Conservation (phyloP, 2,113 vertebrate genomes). For the Paralichthys olivaceus region DNA sequence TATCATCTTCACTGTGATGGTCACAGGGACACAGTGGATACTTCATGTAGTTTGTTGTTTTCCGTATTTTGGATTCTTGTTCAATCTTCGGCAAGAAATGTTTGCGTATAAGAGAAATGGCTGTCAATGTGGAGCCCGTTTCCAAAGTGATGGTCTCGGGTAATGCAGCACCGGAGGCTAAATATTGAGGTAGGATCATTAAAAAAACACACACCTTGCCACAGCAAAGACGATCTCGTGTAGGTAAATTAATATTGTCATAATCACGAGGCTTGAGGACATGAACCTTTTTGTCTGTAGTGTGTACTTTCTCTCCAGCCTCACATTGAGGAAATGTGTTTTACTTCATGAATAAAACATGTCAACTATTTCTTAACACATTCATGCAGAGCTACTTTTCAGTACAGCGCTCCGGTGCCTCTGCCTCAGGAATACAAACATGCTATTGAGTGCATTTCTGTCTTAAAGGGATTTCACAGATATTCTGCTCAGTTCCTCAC, state of each 20-base stretch:
- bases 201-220: background rate
- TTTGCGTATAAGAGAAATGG: no score
- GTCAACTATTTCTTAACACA: slow-evolving; percentile 33
- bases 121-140: no score
- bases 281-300: slow-evolving; percentile 29
- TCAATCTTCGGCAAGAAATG: background rate
- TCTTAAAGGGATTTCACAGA: slow-evolving; percentile 33
- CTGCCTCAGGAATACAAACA: slow-evolving; percentile 55
- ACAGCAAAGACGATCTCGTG: background rate
- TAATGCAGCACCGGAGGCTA: slow-evolving; percentile 4
- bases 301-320: slow-evolving; percentile 25
- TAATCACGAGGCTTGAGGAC: slow-evolving; percentile 10
- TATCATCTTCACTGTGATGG: background rate
- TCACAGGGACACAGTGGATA: no score
- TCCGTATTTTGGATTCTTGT: background rate
- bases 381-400: slow-evolving; percentile 48
- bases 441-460: slow-evolving; percentile 3
- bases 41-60: background rate
- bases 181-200: background rate
- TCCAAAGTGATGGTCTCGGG: no score
- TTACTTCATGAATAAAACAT: slow-evolving; percentile 67
- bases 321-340: slow-evolving; percentile 28
- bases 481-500: slow-evolving; percentile 14
- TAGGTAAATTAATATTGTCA: slow-evolving; percentile 27
- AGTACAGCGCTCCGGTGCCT: slow-evolving; percentile 33